Conservation (phyloP, 2,113 vertebrate genomes). For the Dermatemys mawii region DNA sequence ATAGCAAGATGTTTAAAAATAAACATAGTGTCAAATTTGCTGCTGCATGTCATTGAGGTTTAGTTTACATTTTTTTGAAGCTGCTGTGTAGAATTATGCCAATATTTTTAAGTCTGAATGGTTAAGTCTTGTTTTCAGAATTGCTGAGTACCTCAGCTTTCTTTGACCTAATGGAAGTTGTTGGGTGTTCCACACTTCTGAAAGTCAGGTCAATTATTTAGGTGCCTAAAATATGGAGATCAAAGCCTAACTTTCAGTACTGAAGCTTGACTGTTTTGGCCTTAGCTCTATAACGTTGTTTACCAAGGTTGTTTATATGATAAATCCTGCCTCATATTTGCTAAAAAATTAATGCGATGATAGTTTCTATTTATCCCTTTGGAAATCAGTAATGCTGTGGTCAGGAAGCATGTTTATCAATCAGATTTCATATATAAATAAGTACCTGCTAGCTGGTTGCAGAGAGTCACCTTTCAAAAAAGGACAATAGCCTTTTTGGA, state of each 20-base stretch:
- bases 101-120: neutral
- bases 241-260: neutral
- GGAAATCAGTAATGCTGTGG: conserved; percentile 33
- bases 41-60: neutral
- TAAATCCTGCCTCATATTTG: conserved; percentile 42
- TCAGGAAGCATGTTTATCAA: neutral
- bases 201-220: neutral
- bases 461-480: neutral
- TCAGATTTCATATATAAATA: neutral
- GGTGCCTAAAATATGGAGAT: neutral
- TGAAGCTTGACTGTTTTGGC: conserved; percentile 9
- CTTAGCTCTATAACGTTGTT: conserved; percentile 11
- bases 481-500: neutral
- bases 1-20: conserved; percentile 27
- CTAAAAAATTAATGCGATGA: conserved; percentile 60
- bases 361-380: neutral
- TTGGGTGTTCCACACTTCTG: neutral
- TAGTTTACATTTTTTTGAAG: neutral
- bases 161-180: neutral
- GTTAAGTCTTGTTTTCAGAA: neutral
- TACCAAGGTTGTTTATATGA: conserved; percentile 62
- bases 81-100: neutral
- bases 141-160: neutral
- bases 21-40: neutral
- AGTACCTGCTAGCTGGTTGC: accelerated